These are phyloP conservation scores for Porites evermanni DNA, from an alignment of 92 coral and sea anemone genomes.

Conservation along the genomic window DNA sequence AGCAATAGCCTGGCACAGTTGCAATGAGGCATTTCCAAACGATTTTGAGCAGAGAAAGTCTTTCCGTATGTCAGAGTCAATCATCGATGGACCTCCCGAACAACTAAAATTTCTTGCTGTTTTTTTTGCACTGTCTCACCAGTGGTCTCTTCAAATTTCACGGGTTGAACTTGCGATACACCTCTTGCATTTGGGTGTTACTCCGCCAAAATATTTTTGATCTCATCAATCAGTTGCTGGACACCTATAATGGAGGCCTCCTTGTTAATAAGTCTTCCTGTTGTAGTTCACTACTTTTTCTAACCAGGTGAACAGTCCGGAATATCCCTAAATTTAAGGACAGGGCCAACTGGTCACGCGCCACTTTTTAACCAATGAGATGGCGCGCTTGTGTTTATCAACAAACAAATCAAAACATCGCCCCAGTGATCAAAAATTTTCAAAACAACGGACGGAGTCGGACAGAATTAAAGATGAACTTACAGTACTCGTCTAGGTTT, in stretches of 20 bases:
- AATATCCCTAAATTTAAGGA: no score
- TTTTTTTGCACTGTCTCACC: conserved; percentile 5
- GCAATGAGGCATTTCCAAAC: conserved; percentile 4
- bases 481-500: no score
- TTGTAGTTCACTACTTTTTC: no score
- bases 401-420: no score
- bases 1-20: conserved; percentile 11
- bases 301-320: no score
- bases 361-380: no score
- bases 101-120: conserved; percentile 5
- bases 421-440: no score
- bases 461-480: no score
- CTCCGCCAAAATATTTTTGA: conserved; percentile 3
- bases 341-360: no score
- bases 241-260: neutral
- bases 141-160: conserved; percentile 4
- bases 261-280: no score
- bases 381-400: no score
- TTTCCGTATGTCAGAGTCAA: conserved; percentile 3
- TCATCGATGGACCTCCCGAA: conserved; percentile 1
- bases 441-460: no score
- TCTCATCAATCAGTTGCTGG: conserved; percentile 13
- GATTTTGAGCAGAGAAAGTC: conserved; percentile 11
- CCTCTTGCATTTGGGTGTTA: neutral
- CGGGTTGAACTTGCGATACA: conserved; percentile 8